phyloP scores from a whole-genome alignment of 2,113 vertebrate species.

The Phaethon lepturus region DNA sequence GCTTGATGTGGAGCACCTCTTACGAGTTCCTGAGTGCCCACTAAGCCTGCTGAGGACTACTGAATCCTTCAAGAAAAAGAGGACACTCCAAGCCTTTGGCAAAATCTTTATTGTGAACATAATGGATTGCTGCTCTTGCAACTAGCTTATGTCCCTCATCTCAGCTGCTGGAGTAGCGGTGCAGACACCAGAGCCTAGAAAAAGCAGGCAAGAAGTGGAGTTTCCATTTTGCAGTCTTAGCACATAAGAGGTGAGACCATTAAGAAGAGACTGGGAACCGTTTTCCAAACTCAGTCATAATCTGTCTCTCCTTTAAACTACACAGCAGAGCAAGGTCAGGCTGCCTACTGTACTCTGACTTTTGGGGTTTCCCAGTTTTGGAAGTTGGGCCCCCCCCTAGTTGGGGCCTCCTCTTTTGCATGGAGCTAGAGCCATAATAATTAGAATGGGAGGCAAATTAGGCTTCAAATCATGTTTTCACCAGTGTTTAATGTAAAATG shows the following conservation, averaged over 20 bases:
- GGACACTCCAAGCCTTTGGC: background rate
- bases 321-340: background rate
- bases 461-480: background rate
- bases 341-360: background rate
- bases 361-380: background rate
- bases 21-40: accelerated
- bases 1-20: background rate
- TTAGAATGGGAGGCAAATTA: background rate
- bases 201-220: background rate
- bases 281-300: background rate
- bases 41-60: background rate
- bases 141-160: background rate
- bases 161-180: background rate
- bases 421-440: background rate
- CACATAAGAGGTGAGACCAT: background rate
- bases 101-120: background rate
- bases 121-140: background rate
- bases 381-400: no score
- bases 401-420: background rate
- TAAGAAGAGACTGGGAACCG: background rate
- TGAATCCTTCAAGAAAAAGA: background rate
- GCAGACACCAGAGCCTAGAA: background rate
- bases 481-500: background rate
- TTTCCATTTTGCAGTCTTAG: background rate
- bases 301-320: background rate